These are phyloP conservation scores for Heliconius hortense DNA, from an alignment of 2,888 invertebrate genomes.

Conservation along the genomic window DNA sequence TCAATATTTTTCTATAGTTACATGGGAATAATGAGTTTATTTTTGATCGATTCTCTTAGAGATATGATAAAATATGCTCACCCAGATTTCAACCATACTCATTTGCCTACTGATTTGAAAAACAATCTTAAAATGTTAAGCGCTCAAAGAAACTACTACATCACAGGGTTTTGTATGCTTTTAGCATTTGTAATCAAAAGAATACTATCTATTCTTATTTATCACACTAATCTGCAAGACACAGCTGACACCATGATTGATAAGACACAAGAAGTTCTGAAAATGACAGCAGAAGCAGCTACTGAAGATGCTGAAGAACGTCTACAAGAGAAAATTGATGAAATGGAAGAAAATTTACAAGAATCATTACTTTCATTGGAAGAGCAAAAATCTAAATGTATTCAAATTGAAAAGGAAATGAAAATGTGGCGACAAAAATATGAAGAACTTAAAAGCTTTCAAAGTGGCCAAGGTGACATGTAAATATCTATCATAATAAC, in stretches of 20 bases:
- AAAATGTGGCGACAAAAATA: constrained; percentile 60
- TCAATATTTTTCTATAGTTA: constrained; percentile 85
- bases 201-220: constrained; percentile 84
- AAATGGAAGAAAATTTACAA: constrained; percentile 53
- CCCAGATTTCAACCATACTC: constrained; percentile 62
- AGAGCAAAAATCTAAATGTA: constrained; percentile 52
- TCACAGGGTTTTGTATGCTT: constrained; percentile 89
- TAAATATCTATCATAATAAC: constrained; percentile 36
- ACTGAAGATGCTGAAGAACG: constrained; percentile 51
- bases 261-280: constrained; percentile 85
- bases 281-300: constrained; percentile 60
- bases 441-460: constrained; percentile 49
- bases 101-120: constrained; percentile 84
- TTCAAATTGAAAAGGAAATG: constrained; percentile 57
- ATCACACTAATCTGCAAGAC: constrained; percentile 83
- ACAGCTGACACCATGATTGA: constrained; percentile 85
- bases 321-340: constrained; percentile 48
- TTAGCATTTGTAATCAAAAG: constrained; percentile 86
- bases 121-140: constrained; percentile 87
- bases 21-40: constrained; percentile 82
- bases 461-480: constrained; percentile 50
- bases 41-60: constrained; percentile 86
- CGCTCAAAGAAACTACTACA: constrained; percentile 90
- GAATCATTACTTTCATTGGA: constrained; percentile 51
- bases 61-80: constrained; percentile 87